phyloP scores from a whole-genome alignment of 1,140 invertebrate genomes.

The Saccostrea glomerata region DNA sequence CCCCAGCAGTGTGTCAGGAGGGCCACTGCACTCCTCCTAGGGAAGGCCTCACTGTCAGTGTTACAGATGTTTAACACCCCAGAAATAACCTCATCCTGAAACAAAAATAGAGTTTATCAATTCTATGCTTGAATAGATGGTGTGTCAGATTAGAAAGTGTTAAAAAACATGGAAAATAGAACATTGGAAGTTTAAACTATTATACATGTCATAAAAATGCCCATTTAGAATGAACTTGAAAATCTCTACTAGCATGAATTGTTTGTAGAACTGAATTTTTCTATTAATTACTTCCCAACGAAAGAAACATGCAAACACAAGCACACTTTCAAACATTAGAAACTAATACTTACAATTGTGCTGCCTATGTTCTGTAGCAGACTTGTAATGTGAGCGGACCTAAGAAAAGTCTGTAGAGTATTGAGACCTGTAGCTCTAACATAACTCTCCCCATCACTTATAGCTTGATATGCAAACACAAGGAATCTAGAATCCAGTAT shows the following conservation, averaged over 20 bases:
- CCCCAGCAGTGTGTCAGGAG: not conserved
- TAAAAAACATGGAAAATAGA: no score
- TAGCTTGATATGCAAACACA: conserved; percentile 12
- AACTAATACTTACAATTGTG: not conserved
- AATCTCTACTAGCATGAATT: no score
- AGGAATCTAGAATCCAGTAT: not conserved
- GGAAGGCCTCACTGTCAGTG: conserved; percentile 1
- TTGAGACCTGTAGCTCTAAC: not conserved
- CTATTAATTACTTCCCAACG: not conserved
- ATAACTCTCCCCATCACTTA: conserved; percentile 20
- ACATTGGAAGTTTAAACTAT: not conserved
- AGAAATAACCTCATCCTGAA: conserved; percentile 12
- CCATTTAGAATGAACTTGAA: no score
- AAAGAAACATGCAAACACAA: not conserved
- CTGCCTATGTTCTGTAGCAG: not conserved
- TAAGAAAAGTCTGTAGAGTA: conserved; percentile 1
- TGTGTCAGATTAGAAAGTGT: no score
- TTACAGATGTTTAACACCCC: conserved; percentile 1
- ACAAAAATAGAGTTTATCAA: not conserved
- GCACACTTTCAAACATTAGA: not conserved
- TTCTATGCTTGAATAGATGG: no score
- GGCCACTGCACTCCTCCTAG: not conserved
- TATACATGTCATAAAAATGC: no score
- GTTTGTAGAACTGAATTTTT: no score
- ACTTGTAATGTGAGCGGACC: not conserved